phyloP scores from a whole-genome alignment of 2,797 vertebrate genomes.

The Sphenopsis melanotis region DNA sequence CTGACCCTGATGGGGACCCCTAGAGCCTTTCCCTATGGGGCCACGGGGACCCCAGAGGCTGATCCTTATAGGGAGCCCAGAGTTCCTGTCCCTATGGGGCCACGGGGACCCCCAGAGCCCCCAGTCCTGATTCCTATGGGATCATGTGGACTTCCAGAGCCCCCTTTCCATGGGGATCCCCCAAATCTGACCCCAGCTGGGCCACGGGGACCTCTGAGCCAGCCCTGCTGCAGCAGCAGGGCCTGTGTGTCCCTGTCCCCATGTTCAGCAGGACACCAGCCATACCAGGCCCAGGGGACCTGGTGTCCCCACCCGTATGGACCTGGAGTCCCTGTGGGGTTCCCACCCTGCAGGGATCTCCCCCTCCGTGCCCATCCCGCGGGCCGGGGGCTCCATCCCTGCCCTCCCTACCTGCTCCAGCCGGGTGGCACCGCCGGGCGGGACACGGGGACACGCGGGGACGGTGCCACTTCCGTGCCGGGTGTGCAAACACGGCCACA shows the following conservation, averaged over 20 bases:
- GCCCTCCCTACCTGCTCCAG: slow-evolving; percentile 16
- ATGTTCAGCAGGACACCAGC: accelerated
- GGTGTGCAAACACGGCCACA: not conserved
- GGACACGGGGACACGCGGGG: not conserved
- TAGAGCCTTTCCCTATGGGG: not conserved
- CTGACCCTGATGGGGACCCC: not conserved
- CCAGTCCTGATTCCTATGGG: not conserved
- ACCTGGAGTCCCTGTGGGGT: accelerated
- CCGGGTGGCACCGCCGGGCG: not conserved
- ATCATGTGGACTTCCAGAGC: not conserved
- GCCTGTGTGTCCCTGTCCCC: not conserved
- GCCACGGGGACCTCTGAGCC: accelerated
- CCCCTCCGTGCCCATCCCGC: accelerated
- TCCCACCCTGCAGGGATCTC: not conserved
- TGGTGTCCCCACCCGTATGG: accelerated
- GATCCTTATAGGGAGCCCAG: not conserved
- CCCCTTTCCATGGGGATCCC: not conserved
- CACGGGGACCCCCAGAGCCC: not conserved
- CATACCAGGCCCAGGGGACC: not conserved
- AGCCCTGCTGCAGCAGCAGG: accelerated
- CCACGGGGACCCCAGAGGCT: not conserved
- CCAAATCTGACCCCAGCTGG: accelerated
- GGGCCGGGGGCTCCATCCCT: not conserved
- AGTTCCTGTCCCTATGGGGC: not conserved
- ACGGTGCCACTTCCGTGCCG: slow-evolving; percentile 27